Base-by-base conservation (phyloP, 1,140 invertebrate genomes). In the Sinella curviseta region DNA sequence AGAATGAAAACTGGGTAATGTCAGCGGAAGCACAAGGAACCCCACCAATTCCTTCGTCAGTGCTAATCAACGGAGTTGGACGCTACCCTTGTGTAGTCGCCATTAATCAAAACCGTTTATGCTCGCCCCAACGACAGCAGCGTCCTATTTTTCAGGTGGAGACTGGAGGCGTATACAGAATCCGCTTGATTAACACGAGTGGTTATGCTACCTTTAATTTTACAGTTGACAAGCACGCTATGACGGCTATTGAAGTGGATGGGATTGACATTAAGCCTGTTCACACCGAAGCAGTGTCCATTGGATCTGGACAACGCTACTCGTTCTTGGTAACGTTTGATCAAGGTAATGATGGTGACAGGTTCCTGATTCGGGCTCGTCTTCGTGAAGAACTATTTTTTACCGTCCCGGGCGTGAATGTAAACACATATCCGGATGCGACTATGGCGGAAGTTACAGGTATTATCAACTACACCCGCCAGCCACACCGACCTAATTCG, bases 191-290 rank as follows among this genome's bases (percentile, higher is more conserved):
- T 67, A 77, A 82, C 54, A 35, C 76, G 1, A 26, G 67, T 12
- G 39, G 75, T 0, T 28, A 48, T 0, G 34, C 33, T 33, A 17
- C 39, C 8, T 82, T 74, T n/a, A 76, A 60, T 28, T 82, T 82
- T 55, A 79, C 75, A 12, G 79, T 82, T 60, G 81, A 82, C 12
- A 33, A 67, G 2, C 81, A 82, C 34, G 31, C n/a, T 2, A 8
- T 82, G 75, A 24, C 26, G 54, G 48, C 70, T 1, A 79, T 82
- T 55, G 81, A 82, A 67, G 78, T 79, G 0, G 81, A 82, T 26
- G 81, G 81, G 0, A 28, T 79, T 26, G 35, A 77, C 30, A 57
- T 65, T 0, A 57, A 31, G 73, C 39, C 55, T 0, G 76, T 77
- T 12, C 12, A 24, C 12, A 30, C 48, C 1, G 60, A 81, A 16